Percentiles rank a stretch among this genome's conserved stretches.
phyloP scores from a whole-genome alignment of 2,113 vertebrate genomes.

The Mormoops blainvillei region DNA sequence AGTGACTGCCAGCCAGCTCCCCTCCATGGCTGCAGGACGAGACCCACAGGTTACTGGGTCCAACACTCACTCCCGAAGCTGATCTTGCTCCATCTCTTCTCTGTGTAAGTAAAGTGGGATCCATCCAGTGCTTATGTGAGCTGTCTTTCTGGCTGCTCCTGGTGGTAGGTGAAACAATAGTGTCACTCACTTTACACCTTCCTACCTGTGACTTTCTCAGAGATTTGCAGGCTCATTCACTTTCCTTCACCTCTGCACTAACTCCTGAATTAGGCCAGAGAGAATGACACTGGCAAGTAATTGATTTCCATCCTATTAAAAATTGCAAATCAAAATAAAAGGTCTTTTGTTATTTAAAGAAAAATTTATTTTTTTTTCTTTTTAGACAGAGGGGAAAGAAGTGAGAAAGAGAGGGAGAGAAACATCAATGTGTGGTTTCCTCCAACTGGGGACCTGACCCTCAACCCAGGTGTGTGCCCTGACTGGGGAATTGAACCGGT shows the following conservation, averaged over 20 bases:
- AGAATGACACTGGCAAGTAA: neutral
- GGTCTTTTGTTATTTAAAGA: too few species aligned
- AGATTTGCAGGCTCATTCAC: neutral
- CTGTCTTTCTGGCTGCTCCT: neutral
- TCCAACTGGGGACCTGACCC: too few species aligned
- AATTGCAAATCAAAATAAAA: neutral
- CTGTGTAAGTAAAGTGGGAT: neutral
- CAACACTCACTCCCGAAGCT: accelerated
- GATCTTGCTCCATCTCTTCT: neutral
- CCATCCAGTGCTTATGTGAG: neutral
- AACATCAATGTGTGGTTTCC: too few species aligned
- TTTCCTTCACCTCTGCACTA: neutral
- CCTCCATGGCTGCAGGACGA: neutral
- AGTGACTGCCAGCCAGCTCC: neutral
- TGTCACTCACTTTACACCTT: neutral
- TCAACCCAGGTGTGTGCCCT: too few species aligned
- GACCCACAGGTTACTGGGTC: too few species aligned
- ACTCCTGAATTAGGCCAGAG: neutral
- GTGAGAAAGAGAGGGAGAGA: too few species aligned
- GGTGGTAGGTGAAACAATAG: neutral
- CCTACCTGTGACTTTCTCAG: neutral
- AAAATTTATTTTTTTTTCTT: too few species aligned
- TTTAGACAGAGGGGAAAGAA: too few species aligned
- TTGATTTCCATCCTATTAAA: neutral
- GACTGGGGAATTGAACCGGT: too few species aligned